Evolutionary conservation across 2,797 vertebrate species (phyloP).

Genomic region (Podarcis siculus): DNA sequence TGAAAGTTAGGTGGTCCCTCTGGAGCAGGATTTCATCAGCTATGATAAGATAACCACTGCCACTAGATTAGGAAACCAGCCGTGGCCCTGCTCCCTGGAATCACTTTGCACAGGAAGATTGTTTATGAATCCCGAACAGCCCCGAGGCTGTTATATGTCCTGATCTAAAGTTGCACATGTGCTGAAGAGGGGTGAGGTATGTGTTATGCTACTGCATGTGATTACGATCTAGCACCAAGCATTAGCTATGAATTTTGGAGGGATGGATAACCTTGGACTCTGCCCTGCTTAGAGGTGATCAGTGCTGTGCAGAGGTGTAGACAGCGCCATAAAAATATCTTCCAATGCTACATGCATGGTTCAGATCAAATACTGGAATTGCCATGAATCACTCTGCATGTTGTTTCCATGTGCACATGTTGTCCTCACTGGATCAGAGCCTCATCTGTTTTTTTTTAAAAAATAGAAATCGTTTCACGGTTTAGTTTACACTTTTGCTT

Average conservation of each 20-base stretch:
- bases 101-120: background rate
- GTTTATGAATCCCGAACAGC: background rate
- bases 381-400: background rate
- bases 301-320: background rate
- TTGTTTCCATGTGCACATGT: background rate
- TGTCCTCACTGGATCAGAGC: background rate
- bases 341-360: background rate
- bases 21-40: background rate
- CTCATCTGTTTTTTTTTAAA: no score
- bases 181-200: background rate
- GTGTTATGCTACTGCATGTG: background rate
- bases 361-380: background rate
- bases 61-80: background rate
- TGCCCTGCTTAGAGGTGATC: background rate
- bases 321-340: background rate
- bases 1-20: background rate
- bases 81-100: background rate
- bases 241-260: background rate
- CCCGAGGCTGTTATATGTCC: background rate
- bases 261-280: background rate
- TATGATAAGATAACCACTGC: background rate
- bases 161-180: background rate
- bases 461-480: conserved; percentile 13
- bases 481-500: background rate
- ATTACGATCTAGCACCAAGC: no score